These are phyloP conservation scores for Cetonia aurata DNA, from an alignment of 2,888 invertebrate species.

Conservation along the genomic window DNA sequence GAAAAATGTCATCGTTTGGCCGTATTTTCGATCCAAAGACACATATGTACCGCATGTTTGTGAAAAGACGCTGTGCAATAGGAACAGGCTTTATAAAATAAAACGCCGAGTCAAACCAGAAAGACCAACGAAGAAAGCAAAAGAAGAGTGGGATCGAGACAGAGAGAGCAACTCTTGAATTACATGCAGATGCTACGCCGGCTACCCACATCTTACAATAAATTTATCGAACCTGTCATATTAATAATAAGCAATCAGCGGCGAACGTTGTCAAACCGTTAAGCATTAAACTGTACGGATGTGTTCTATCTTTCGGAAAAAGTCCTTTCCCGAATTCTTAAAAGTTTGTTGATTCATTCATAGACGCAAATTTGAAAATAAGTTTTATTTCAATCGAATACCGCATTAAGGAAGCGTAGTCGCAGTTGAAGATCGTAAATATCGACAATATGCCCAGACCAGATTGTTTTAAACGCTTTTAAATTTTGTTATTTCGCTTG, in stretches of 20 bases:
- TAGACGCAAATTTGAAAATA: no score
- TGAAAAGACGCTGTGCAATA: conserved; percentile 2
- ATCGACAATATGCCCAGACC: no score
- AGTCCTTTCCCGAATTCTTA: no score
- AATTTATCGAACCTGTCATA: conserved; percentile 44
- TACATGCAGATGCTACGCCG: conserved; percentile 40
- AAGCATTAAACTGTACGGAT: conserved; percentile 8
- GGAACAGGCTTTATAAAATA: conserved; percentile 30
- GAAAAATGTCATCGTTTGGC: background rate
- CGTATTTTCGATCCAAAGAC: conserved; percentile 3
- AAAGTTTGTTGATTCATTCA: no score
- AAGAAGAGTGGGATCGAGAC: background rate
- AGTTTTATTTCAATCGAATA: no score
- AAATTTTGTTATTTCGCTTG: no score
- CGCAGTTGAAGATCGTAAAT: no score
- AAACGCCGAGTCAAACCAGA: conserved; percentile 3
- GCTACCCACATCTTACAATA: conserved; percentile 43
- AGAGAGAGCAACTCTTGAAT: conserved; percentile 34
- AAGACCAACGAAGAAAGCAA: background rate
- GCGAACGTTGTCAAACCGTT: conserved; percentile 40
- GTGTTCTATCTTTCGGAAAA: no score
- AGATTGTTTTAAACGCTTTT: no score
- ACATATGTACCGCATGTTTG: conserved; percentile 33
- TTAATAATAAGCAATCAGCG: conserved; percentile 45
- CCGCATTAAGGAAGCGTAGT: no score